Conservation (phyloP, 2,888 invertebrate genomes). For the Nipponacmea schrenckii region DNA sequence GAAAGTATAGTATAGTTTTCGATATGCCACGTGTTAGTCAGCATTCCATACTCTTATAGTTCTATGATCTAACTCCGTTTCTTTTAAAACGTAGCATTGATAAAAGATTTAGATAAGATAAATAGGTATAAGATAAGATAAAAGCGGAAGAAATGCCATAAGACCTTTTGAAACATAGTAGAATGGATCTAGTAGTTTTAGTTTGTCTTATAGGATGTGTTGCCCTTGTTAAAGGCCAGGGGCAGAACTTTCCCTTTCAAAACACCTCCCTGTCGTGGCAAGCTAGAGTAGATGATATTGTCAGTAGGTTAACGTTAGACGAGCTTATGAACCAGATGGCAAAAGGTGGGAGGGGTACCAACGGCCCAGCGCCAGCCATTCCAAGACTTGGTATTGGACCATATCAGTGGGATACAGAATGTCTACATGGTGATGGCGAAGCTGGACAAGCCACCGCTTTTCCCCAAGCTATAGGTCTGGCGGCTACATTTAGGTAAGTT, state of each 20-base stretch:
- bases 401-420: conserved; percentile 62
- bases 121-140: no score
- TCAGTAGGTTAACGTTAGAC: conserved; percentile 50
- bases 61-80: no score
- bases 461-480: conserved; percentile 63
- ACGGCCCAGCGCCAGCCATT: conserved; percentile 57
- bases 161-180: no score
- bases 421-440: conserved; percentile 56
- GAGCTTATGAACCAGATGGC: conserved; percentile 56
- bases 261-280: conserved; percentile 58
- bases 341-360: conserved; percentile 45
- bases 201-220: no score
- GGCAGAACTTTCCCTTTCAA: conserved; percentile 51
- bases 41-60: no score
- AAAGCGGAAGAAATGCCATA: no score
- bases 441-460: conserved; percentile 62
- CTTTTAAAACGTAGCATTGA: no score
- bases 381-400: conserved; percentile 53
- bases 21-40: no score
- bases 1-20: no score
- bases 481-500: conserved; percentile 61
- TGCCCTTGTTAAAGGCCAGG: no score
- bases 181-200: no score
- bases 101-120: no score
- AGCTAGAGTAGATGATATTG: conserved; percentile 57